phyloP scores from a whole-genome alignment of 2,888 invertebrate genomes.

The Machimus atricapillus region DNA sequence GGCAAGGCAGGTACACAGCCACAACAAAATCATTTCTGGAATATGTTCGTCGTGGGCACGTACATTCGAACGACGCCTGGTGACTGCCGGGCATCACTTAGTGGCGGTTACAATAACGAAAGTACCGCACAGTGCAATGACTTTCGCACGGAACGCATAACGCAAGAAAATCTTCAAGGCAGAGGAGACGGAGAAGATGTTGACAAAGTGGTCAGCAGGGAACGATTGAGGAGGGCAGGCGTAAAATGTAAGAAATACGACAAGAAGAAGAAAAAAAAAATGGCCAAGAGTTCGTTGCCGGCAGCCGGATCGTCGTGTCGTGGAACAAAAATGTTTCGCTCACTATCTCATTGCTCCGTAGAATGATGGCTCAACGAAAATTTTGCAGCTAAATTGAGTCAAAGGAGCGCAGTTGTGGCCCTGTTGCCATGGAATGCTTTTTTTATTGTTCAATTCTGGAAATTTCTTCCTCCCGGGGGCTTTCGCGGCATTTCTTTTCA shows the following conservation, averaged over 20 bases:
- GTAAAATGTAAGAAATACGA: not conserved
- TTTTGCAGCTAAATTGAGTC: constrained; percentile 2
- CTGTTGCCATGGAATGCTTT: constrained; percentile 1
- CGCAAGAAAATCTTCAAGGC: constrained; percentile 1
- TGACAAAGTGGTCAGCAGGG: not conserved
- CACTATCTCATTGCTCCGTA: not conserved
- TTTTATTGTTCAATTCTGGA: constrained; percentile 4
- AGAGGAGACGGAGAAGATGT: not conserved
- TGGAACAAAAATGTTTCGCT: not conserved
- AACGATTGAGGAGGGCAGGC: not conserved
- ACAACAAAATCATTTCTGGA: not conserved
- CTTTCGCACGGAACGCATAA: constrained; percentile 36
- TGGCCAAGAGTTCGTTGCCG: constrained; percentile 20
- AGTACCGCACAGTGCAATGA: constrained; percentile 44
- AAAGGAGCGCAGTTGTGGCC: not conserved
- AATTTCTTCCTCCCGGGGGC: not conserved
- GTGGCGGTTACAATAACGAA: constrained; percentile 32
- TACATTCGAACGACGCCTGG: not conserved
- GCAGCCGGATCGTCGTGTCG: not conserved
- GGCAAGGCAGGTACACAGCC: not conserved
- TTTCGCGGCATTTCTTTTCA: not conserved
- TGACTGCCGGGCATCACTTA: constrained; percentile 8
- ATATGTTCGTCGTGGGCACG: not conserved
- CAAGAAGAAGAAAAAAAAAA: not conserved
- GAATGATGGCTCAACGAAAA: not conserved